Percentiles rank a stretch among this genome's conserved stretches.
phyloP scores from a whole-genome alignment of 2,888 invertebrate genomes.

The Trachelus tabidus region DNA sequence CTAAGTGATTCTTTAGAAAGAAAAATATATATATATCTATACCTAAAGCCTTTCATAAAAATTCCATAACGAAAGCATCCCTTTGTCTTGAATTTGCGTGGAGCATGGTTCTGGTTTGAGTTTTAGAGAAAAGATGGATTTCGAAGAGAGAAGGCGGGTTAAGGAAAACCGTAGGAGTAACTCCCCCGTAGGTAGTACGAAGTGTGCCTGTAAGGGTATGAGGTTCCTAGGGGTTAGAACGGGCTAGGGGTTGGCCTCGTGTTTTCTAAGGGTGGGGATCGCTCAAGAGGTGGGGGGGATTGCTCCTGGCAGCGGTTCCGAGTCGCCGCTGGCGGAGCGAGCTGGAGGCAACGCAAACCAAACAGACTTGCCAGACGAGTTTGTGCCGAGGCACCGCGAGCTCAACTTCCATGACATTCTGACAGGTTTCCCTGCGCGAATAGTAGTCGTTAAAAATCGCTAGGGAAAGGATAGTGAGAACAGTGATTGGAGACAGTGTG shows the following conservation, averaged over 20 bases:
- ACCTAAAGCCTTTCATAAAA: background rate
- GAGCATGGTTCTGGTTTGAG: background rate
- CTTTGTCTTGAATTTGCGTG: background rate
- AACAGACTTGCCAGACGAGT: conserved; percentile 61
- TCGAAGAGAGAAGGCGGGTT: conserved; percentile 52
- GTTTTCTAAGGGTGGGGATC: conserved; percentile 44
- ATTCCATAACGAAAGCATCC: background rate
- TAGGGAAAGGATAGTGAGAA: background rate
- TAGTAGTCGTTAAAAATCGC: background rate
- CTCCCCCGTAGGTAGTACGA: conserved; percentile 47
- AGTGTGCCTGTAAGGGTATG: conserved; percentile 47
- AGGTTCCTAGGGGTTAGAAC: conserved; percentile 43
- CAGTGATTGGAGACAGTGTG: background rate
- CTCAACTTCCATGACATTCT: conserved; percentile 17
- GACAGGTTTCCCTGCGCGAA: background rate
- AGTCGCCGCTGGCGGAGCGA: conserved; percentile 39
- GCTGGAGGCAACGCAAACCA: conserved; percentile 48
- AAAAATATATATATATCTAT: background rate
- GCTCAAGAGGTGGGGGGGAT: conserved; percentile 30
- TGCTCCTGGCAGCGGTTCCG: conserved; percentile 33
- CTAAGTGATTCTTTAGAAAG: background rate
- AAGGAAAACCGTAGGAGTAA: conserved; percentile 62
- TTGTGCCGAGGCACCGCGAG: conserved; percentile 56
- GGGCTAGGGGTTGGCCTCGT: conserved; percentile 61
- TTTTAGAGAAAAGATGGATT: conserved; percentile 23